phyloP scores from a whole-genome alignment of 2,888 invertebrate species.

The Drosophila algonquin region DNA sequence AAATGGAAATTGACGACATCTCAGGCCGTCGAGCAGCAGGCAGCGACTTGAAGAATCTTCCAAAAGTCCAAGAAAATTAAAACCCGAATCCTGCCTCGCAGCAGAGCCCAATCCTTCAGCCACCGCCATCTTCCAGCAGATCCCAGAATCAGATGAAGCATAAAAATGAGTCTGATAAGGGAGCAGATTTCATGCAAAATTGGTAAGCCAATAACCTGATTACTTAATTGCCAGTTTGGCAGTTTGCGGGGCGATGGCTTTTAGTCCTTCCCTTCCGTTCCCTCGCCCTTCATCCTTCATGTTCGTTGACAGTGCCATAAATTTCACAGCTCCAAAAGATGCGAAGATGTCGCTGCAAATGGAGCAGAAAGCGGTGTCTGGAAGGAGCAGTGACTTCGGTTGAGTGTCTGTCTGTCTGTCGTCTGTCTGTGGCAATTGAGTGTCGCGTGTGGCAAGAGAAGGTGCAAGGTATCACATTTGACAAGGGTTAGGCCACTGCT shows the following conservation, averaged over 20 bases:
- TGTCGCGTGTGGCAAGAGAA: constrained; percentile 9
- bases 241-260: constrained; percentile 19
- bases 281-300: constrained; percentile 4
- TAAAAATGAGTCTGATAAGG: constrained; percentile 71
- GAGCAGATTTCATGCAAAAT: constrained; percentile 73
- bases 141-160: constrained; percentile 26
- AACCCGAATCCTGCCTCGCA: neutral
- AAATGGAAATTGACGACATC: constrained; percentile 77
- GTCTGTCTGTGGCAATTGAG: constrained; percentile 26
- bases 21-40: constrained; percentile 54
- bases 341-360: constrained; percentile 50
- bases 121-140: constrained; percentile 4
- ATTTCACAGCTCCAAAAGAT: constrained; percentile 37
- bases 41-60: constrained; percentile 39
- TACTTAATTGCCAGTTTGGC: constrained; percentile 64
- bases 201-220: constrained; percentile 78
- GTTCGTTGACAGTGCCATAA: constrained; percentile 30
- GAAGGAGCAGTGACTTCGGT: neutral
- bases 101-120: constrained; percentile 5
- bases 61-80: neutral
- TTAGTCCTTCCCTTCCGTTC: constrained; percentile 2
- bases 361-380: constrained; percentile 38
- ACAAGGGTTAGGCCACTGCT: constrained; percentile 11
- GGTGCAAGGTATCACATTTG: constrained; percentile 3
- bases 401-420: constrained; percentile 18